Conservation (phyloP, 2,888 invertebrate genomes). For the Tinea pellionella region DNA sequence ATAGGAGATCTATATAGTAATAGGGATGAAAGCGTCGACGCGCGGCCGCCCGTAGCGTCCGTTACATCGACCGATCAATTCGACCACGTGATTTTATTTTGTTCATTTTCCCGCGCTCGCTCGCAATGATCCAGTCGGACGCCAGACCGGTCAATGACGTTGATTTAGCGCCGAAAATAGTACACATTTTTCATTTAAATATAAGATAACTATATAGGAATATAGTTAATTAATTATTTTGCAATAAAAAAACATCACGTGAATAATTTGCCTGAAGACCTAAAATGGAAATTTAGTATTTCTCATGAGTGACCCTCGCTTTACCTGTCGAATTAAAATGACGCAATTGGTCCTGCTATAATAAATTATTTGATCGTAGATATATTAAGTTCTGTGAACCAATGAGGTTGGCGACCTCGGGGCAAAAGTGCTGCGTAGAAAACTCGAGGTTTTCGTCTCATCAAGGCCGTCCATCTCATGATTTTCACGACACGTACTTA, state of each 20-base stretch:
- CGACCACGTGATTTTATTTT: constrained; percentile 20
- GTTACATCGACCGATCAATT: constrained; percentile 4
- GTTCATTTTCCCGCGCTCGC: constrained; percentile 17
- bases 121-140: constrained; percentile 13
- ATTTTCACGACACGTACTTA: constrained; percentile 18
- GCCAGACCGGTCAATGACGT: constrained; percentile 23
- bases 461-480: constrained; percentile 16
- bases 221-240: too few species aligned
- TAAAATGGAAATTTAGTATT: too few species aligned
- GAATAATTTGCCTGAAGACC: too few species aligned
- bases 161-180: constrained; percentile 24
- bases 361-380: background rate
- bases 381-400: constrained; percentile 4
- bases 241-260: too few species aligned
- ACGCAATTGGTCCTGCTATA: background rate
- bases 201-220: background rate
- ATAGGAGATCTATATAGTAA: too few species aligned
- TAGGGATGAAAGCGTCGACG: too few species aligned
- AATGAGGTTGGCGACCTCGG: constrained; percentile 8
- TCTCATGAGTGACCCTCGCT: too few species aligned
- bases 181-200: background rate
- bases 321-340: background rate
- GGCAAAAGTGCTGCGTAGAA: constrained; percentile 10
- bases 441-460: constrained; percentile 6
- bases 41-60: constrained; percentile 16